Percentiles rank a stretch among this genome's conserved stretches.
These are phyloP conservation scores for Prionailurus bengalensis DNA, from an alignment of 2,113 vertebrate species.

Conservation along the genomic window DNA sequence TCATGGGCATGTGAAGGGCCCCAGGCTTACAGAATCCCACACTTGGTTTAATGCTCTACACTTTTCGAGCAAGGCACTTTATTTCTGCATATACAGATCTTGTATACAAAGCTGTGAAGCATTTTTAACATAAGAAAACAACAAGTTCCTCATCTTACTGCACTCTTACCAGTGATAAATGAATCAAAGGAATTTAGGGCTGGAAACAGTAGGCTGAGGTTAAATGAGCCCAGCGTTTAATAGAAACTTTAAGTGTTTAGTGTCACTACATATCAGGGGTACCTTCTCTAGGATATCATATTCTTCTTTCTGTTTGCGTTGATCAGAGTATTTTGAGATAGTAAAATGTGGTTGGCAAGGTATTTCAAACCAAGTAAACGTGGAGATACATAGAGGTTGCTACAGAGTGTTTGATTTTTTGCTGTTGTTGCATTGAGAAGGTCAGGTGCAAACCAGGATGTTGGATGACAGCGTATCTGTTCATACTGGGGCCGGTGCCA, in stretches of 20 bases:
- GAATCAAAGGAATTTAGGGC: neutral
- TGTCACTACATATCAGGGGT: neutral
- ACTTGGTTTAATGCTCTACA: neutral
- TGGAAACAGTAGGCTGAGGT: neutral
- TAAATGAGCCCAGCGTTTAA: conserved; percentile 10
- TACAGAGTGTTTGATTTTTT: neutral
- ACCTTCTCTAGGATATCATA: neutral
- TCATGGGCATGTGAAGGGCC: neutral
- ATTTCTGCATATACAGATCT: neutral
- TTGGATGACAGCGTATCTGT: neutral
- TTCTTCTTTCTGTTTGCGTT: neutral
- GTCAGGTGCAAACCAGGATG: neutral
- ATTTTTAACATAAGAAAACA: conserved; percentile 24
- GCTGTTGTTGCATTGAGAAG: neutral
- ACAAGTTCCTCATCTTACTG: neutral
- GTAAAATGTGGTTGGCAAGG: conserved; percentile 1
- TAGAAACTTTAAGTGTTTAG: conserved; percentile 10
- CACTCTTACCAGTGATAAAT: neutral
- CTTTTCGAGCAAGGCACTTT: neutral
- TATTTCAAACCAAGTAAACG: neutral
- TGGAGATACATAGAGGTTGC: neutral
- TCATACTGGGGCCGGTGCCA: fast-evolving
- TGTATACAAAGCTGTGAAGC: neutral
- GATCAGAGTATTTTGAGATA: conserved; percentile 16
- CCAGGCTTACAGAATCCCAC: neutral